A percentile compares a stretch with the other conserved stretches of the same genome.
phyloP scores from a whole-genome alignment of 2,113 vertebrate species.

The Phoxinus phoxinus region DNA sequence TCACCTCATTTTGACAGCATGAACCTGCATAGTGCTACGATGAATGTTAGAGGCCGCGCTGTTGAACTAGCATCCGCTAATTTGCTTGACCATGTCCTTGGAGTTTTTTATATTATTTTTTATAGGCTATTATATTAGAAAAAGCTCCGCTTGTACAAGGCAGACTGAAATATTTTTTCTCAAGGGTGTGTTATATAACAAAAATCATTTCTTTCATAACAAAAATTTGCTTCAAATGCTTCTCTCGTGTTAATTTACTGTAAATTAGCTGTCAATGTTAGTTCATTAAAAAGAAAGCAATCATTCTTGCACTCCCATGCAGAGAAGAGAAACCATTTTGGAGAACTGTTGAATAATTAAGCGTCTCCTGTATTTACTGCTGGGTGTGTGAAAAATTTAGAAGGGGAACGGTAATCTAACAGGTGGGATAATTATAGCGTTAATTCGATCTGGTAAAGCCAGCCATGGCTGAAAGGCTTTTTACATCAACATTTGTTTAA shows the following conservation, averaged over 20 bases:
- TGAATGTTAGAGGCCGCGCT: not conserved
- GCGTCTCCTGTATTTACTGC: slow-evolving; percentile 32
- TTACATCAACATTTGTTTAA: not conserved
- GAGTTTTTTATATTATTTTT: too few relatives aligned
- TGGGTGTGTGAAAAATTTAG: not conserved
- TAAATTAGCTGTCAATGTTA: not conserved
- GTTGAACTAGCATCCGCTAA: not conserved
- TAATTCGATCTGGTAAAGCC: slow-evolving; percentile 3
- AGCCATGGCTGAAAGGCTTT: not conserved
- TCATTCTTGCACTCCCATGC: not conserved
- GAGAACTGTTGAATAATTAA: slow-evolving; percentile 48
- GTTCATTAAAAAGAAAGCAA: slow-evolving; percentile 19
- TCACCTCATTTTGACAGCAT: not conserved
- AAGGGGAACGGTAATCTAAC: not conserved
- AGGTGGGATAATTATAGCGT: not conserved
- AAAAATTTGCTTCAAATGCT: not conserved
- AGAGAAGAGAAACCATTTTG: slow-evolving; percentile 11
- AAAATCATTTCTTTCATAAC: slow-evolving; percentile 5
- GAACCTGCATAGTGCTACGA: not conserved
- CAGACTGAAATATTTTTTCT: not conserved
- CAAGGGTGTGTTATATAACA: not conserved
- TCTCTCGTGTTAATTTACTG: not conserved
- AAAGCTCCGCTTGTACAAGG: not conserved
- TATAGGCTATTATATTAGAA: too few relatives aligned
- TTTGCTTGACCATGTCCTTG: not conserved